Conservation (phyloP, 2,888 invertebrate species). For the Caenorhabditis panamensis region DNA sequence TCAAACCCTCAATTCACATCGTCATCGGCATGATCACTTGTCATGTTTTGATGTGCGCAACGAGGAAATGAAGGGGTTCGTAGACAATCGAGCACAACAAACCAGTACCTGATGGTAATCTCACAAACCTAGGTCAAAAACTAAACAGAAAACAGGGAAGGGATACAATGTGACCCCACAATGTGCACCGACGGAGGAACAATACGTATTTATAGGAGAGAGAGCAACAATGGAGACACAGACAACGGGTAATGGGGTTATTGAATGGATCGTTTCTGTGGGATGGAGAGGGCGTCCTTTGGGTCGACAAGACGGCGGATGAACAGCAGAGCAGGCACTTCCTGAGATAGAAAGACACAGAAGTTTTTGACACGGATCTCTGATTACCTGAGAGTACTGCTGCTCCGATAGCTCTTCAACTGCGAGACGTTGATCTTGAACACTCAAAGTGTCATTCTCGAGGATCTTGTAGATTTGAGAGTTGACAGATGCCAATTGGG, state of each 20-base stretch:
- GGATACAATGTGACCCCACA: constrained; percentile 7
- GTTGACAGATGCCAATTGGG: constrained; percentile 27
- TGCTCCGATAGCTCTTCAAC: constrained; percentile 27
- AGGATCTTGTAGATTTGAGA: constrained; percentile 29
- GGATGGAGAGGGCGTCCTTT: constrained; percentile 18
- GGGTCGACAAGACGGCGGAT: constrained; percentile 34
- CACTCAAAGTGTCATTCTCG: constrained; percentile 33
- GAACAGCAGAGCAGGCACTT: constrained; percentile 22
- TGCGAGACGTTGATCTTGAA: constrained; percentile 26
- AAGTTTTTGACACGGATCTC: constrained; percentile 14
- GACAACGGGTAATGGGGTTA: background rate
- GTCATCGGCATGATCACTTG: constrained; percentile 21
- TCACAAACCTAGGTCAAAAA: too few relatives aligned
- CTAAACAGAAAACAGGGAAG: background rate
- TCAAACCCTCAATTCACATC: constrained; percentile 20
- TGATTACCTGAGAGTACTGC: constrained; percentile 17
- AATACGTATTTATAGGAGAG: constrained; percentile 1
- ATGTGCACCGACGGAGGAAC: too few relatives aligned
- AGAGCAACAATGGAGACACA: constrained; percentile 17
- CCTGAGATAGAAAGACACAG: constrained; percentile 4
- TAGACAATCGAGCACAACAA: constrained; percentile 6
- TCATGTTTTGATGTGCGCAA: constrained; percentile 31
- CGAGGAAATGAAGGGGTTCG: constrained; percentile 16
- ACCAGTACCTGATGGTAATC: too few relatives aligned
- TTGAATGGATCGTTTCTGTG: constrained; percentile 15